phyloP scores from a whole-genome alignment of 1,140 invertebrate genomes.

The Rhynchophorus ferrugineus region DNA sequence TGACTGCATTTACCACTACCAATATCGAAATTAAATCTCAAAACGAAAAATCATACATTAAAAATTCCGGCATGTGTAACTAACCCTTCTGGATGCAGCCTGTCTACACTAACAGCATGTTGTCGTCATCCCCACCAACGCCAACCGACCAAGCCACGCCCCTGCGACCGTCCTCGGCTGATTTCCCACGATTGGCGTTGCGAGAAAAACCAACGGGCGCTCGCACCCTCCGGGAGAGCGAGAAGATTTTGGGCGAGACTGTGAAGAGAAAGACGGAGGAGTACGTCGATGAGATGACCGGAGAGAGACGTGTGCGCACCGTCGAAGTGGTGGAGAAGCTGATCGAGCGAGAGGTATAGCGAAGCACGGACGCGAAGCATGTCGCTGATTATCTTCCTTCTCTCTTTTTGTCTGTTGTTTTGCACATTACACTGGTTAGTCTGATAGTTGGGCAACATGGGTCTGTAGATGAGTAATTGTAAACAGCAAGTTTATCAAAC shows the following conservation, averaged over 20 bases:
- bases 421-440: conserved; percentile 25
- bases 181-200: conserved; percentile 76
- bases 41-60: too few species aligned
- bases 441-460: conserved; percentile 14
- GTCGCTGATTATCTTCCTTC: conserved; percentile 18
- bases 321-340: conserved; percentile 90
- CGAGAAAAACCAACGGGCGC: conserved; percentile 71
- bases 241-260: conserved; percentile 82
- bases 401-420: conserved; percentile 9
- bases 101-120: conserved; percentile 22
- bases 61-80: conserved; percentile 7
- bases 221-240: conserved; percentile 75
- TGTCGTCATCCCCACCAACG: conserved; percentile 4
- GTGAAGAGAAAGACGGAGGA: conserved; percentile 80
- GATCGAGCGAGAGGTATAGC: conserved; percentile 86
- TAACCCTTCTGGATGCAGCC: conserved; percentile 21
- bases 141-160: not conserved
- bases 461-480: not conserved
- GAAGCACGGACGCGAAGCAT: conserved; percentile 28
- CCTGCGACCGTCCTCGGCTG: conserved; percentile 52
- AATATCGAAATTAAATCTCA: too few species aligned
- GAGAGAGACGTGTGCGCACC: conserved; percentile 76
- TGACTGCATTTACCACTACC: too few species aligned
- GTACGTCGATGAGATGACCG: conserved; percentile 75
- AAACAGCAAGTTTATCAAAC: conserved; percentile 9